These are phyloP conservation scores for Tethea ocularis DNA, from an alignment of 2,888 invertebrate genomes.

Conservation along the genomic window DNA sequence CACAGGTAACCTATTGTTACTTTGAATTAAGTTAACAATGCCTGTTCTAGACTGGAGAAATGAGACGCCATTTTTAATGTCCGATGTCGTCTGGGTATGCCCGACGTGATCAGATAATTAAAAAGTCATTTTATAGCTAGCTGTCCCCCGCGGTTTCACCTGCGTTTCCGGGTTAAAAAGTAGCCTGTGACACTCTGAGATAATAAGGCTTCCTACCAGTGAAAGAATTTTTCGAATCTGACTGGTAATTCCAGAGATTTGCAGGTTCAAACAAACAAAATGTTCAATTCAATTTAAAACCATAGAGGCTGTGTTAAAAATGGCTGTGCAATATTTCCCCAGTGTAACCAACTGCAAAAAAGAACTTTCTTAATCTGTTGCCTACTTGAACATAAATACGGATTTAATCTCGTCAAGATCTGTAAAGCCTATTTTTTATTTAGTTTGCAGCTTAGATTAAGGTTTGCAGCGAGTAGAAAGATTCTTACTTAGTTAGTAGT, in stretches of 20 bases:
- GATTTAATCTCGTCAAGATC: slow-evolving; percentile 16
- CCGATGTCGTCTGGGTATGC: not conserved
- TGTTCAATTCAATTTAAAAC: too few relatives aligned
- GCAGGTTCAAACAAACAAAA: too few relatives aligned
- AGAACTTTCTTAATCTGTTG: slow-evolving; percentile 15
- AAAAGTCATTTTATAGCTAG: not conserved
- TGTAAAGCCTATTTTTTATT: slow-evolving; percentile 12
- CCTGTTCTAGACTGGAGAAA: slow-evolving; percentile 27
- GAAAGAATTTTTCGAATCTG: too few relatives aligned
- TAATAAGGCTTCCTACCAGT: too few relatives aligned
- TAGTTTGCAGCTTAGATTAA: too few relatives aligned
- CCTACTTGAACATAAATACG: slow-evolving; percentile 9
- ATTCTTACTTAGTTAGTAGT: not conserved
- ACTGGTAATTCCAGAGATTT: too few relatives aligned
- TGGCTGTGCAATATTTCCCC: not conserved
- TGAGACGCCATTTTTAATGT: slow-evolving; percentile 23
- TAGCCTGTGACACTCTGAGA: too few relatives aligned
- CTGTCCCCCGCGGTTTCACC: too few relatives aligned
- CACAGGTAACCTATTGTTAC: slow-evolving; percentile 45
- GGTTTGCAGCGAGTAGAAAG: not conserved
- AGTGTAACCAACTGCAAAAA: not conserved
- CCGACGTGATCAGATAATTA: not conserved
- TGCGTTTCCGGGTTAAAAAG: too few relatives aligned
- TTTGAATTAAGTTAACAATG: slow-evolving; percentile 34
- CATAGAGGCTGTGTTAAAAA: not conserved